Percentiles rank a stretch among this genome's conserved stretches.
Evolutionary conservation across 2,888 invertebrate genomes (phyloP).

Genomic region (Agrilus biguttatus): DNA sequence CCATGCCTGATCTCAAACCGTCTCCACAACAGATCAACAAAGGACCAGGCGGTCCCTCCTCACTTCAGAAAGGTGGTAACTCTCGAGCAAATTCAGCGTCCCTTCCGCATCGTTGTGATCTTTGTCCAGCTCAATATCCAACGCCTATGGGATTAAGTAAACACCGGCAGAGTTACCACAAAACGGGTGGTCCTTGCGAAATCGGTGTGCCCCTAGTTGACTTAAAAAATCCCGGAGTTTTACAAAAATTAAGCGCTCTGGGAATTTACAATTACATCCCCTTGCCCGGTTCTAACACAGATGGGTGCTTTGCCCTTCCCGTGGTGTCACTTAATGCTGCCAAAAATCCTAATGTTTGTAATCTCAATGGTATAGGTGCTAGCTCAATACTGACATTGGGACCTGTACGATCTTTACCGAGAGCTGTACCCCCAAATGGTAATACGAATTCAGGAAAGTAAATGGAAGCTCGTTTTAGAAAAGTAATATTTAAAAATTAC

Average conservation of each 20-base stretch:
- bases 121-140: slow-evolving; percentile 60
- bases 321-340: slow-evolving; percentile 46
- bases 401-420: slow-evolving; percentile 38
- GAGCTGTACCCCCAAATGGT: slow-evolving; percentile 1
- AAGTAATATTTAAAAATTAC: no score
- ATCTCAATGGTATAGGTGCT: slow-evolving; percentile 50
- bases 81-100: slow-evolving; percentile 10
- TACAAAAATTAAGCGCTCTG: slow-evolving; percentile 46
- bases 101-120: slow-evolving; percentile 45
- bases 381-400: slow-evolving; percentile 58
- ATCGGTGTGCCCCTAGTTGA: slow-evolving; percentile 61
- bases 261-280: slow-evolving; percentile 66
- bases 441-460: no score
- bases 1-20: slow-evolving; percentile 25
- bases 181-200: slow-evolving; percentile 42
- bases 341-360: slow-evolving; percentile 35
- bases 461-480: no score
- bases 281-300: slow-evolving; percentile 38
- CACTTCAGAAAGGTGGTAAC: slow-evolving; percentile 9
- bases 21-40: slow-evolving; percentile 22
- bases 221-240: slow-evolving; percentile 49
- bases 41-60: slow-evolving; percentile 22
- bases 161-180: slow-evolving; percentile 50
- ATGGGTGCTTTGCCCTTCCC: slow-evolving; percentile 56
- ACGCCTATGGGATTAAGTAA: slow-evolving; percentile 41